A percentile compares a stretch with the other conserved stretches of the same genome.
Conservation (phyloP, 1,140 invertebrate genomes). For the Lordiphosa clarofinis region DNA sequence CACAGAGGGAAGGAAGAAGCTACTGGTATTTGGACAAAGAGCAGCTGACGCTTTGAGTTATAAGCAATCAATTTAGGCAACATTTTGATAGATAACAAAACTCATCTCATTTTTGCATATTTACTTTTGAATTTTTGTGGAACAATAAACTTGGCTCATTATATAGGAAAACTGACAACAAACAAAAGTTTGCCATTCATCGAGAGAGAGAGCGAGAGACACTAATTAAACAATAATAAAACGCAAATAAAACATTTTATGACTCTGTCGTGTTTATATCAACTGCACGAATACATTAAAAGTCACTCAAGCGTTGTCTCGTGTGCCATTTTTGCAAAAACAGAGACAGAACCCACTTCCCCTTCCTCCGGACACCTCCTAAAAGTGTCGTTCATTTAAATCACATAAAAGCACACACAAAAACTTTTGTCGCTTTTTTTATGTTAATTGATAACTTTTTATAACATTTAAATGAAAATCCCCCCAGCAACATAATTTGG, state of each 20-base stretch:
- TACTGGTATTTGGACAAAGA: too few species aligned
- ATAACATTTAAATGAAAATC: conserved; percentile 48
- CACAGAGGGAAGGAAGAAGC: too few species aligned
- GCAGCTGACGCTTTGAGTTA: background rate
- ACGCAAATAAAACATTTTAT: conserved; percentile 62
- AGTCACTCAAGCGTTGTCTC: conserved; percentile 71
- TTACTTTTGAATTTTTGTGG: background rate
- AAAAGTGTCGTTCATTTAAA: conserved; percentile 56
- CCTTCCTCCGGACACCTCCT: background rate
- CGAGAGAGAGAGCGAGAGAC: conserved; percentile 29
- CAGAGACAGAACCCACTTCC: background rate
- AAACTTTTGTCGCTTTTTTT: conserved; percentile 24
- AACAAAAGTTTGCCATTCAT: conserved; percentile 55
- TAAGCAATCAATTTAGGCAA: background rate
- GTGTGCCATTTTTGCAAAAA: conserved; percentile 55
- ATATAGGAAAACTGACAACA: conserved; percentile 28
- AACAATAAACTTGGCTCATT: conserved; percentile 57
- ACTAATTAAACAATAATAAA: conserved; percentile 74
- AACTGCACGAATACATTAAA: conserved; percentile 75
- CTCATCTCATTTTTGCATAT: background rate
- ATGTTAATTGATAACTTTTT: conserved; percentile 51
- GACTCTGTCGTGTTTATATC: conserved; percentile 12
- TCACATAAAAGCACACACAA: conserved; percentile 55
- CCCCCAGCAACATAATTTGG: conserved; percentile 7
- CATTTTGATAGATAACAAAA: too few species aligned